Conservation (phyloP, 2,888 invertebrate genomes). For the Mesoligia furuncula region DNA sequence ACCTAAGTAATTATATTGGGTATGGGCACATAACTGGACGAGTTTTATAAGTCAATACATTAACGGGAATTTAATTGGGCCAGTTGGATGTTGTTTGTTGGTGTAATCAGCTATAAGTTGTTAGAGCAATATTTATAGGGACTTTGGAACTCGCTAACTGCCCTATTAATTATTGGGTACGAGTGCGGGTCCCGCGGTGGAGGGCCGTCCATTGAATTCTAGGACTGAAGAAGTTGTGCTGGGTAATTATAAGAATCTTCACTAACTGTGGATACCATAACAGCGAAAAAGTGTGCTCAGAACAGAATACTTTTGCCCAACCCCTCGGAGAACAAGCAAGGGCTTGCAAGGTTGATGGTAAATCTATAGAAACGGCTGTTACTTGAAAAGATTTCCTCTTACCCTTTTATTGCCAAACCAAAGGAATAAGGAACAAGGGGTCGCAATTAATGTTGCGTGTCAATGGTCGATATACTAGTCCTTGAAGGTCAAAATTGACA, state of each 20-base stretch:
- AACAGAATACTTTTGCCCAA: background rate
- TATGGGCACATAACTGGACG: slow-evolving; percentile 44
- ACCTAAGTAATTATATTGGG: slow-evolving; percentile 48
- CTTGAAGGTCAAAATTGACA: slow-evolving; percentile 65
- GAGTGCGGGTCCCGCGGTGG: background rate
- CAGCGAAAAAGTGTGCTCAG: background rate
- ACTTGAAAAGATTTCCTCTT: slow-evolving; percentile 28
- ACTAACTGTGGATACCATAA: background rate
- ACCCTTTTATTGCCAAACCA: slow-evolving; percentile 16
- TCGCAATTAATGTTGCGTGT: slow-evolving; percentile 69
- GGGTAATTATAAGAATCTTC: background rate
- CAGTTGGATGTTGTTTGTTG: slow-evolving; percentile 39
- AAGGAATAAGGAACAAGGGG: slow-evolving; percentile 46
- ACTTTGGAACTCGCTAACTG: slow-evolving; percentile 14
- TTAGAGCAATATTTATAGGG: slow-evolving; percentile 38
- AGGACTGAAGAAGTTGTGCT: background rate
- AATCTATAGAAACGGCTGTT: slow-evolving; percentile 3
- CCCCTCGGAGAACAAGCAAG: background rate
- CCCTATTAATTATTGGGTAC: slow-evolving; percentile 2
- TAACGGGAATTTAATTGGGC: slow-evolving; percentile 56
- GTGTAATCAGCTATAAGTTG: slow-evolving; percentile 28
- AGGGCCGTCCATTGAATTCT: background rate
- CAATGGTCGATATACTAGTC: slow-evolving; percentile 68
- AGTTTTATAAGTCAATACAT: slow-evolving; percentile 60
- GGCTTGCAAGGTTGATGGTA: background rate